Evolutionary conservation across 1,140 invertebrate species (phyloP), one percentile per base, ranked within the genome.

Genomic region (Tribolium madens): DNA sequence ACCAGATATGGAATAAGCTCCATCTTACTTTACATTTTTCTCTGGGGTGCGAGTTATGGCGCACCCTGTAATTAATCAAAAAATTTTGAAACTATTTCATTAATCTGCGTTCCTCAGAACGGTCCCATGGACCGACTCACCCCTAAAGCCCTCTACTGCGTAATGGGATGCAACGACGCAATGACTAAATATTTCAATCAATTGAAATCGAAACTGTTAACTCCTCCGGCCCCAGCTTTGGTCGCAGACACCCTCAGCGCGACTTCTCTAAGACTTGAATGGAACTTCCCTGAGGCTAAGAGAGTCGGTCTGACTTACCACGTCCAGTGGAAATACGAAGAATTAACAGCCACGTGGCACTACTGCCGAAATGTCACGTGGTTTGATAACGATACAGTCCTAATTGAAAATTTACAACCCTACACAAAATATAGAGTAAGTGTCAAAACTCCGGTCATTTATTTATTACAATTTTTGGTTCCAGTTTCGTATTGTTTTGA

Each of bases 351-450:
- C 7, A 86, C 89, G 3, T 95, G 94, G 94, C 91, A 93, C 78
- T 94, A 92, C 79, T 93, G 91, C 80, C 88, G 89, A 18, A 91
- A 91, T 84, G 91, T 92, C 79, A 90, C 88, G 50, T 93, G 91
- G 88, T 89, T 88, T 10, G 84, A 88, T 12, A 87, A 92, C 47
- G 90, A 91, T 76, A 90, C 90, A 6, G 90, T 93, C n/a, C 88
- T 89, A 78, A 90, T 97, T 0, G 89, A 93, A 52, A 90, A 93
- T 78, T 88, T 97, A 3, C 91, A 93, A 57, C 95, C 96, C 0
- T 97, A 95, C 83, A 95, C 95, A 0, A 96, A 94, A 83, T 97
- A 97, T 83, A 90, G 92, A 87, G 95, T 97, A 88, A 87, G 87
- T 84, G 36, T 17, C 14, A 13, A 14, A 47, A 31, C 0, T 71